phyloP scores from a whole-genome alignment of 2,797 vertebrate genomes.

The Urosaurus nigricauda region DNA sequence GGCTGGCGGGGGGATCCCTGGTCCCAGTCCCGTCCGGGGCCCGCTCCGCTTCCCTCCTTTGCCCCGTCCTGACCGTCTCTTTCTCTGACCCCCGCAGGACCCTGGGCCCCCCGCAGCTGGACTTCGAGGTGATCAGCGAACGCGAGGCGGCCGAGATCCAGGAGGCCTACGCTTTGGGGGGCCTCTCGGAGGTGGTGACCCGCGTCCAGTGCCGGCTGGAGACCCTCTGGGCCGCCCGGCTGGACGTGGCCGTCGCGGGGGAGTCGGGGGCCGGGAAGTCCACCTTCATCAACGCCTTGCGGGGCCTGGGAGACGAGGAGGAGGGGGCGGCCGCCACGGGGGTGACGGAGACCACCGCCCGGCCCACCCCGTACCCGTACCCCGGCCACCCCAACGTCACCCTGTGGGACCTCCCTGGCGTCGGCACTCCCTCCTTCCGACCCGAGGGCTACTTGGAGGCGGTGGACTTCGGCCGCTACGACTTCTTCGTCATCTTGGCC shows the following conservation, averaged over 20 bases:
- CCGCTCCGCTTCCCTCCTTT: too few relatives aligned
- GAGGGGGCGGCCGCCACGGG: slow-evolving; percentile 54
- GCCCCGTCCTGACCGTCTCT: too few relatives aligned
- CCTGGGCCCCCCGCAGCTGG: slow-evolving; percentile 66
- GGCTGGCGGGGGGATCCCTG: not conserved
- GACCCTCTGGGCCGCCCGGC: slow-evolving; percentile 64
- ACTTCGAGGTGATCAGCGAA: slow-evolving; percentile 72
- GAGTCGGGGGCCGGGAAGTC: slow-evolving; percentile 45
- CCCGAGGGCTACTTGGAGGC: slow-evolving; percentile 63
- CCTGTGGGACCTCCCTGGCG: slow-evolving; percentile 80
- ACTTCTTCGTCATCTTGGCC: slow-evolving; percentile 80
- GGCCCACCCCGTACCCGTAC: slow-evolving; percentile 71
- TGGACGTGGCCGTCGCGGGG: slow-evolving; percentile 71
- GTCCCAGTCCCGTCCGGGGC: not conserved
- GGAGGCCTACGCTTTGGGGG: slow-evolving; percentile 74
- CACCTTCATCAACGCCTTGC: slow-evolving; percentile 66
- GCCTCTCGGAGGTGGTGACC: slow-evolving; percentile 72
- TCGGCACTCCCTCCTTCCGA: slow-evolving; percentile 61
- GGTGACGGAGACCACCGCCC: slow-evolving; percentile 7
- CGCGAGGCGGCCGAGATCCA: slow-evolving; percentile 74
- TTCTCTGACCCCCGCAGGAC: not conserved
- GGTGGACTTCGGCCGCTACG: slow-evolving; percentile 63
- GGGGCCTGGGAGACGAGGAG: slow-evolving; percentile 61
- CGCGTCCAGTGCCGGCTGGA: slow-evolving; percentile 74
- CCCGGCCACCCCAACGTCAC: slow-evolving; percentile 74